A percentile compares a stretch with the other conserved stretches of the same genome.
phyloP scores from a whole-genome alignment of 2,888 invertebrate genomes.

The Geophilus truncorum region DNA sequence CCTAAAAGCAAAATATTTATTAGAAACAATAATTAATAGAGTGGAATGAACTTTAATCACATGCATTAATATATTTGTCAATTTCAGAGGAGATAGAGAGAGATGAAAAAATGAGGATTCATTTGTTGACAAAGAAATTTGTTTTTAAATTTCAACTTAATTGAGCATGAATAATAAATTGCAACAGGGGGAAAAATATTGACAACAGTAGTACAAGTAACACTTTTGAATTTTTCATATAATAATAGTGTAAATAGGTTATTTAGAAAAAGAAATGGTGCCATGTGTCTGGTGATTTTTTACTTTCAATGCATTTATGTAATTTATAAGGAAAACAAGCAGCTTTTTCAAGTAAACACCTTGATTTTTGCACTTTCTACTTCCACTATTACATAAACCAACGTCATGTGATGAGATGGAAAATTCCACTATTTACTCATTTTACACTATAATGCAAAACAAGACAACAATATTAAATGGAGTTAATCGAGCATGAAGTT shows the following conservation, averaged over 20 bases:
- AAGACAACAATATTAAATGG: no score
- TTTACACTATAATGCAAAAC: background rate
- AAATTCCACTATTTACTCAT: background rate
- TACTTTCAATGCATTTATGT: no score
- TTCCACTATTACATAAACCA: background rate
- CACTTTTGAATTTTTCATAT: background rate
- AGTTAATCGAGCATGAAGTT: no score
- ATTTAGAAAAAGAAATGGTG: background rate
- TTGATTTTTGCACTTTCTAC: background rate
- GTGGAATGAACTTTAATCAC: background rate
- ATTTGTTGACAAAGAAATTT: background rate
- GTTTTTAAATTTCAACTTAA: no score
- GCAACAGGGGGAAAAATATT: background rate
- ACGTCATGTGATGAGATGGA: background rate
- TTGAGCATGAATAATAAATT: no score
- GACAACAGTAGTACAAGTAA: background rate
- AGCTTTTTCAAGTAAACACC: background rate
- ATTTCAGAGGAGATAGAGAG: no score
- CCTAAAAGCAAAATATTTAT: background rate
- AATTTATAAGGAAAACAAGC: background rate
- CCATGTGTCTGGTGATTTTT: background rate
- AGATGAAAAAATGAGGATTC: background rate
- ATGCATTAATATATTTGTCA: no score
- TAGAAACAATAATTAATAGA: background rate
- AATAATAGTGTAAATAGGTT: background rate